Base-by-base conservation (phyloP, 2,113 vertebrate species). In the Mus musculus region DNA sequence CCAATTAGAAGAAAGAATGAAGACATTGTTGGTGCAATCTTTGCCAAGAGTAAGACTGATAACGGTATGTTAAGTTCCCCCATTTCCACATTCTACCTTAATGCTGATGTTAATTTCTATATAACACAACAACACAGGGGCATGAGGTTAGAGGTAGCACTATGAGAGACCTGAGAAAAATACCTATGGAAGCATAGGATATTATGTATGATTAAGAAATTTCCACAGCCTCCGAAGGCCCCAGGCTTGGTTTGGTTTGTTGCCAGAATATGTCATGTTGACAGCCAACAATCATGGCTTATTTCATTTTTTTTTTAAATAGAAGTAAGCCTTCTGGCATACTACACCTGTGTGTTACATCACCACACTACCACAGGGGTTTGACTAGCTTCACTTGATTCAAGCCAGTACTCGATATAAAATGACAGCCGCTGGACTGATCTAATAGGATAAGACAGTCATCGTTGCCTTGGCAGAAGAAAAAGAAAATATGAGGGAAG, bases 161-260 rank as follows among this genome's bases (percentile, higher is more conserved):
- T 89, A 75, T 17, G 82, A 39, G 36, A 96, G 42, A 90, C 39
- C 54, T 94, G 61, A 77, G 69, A 91, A 93, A 97, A 95, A 3
- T 30, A 89, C 49, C 75, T 90, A 65, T 13, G 17, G 17, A 82
- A 97, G 61, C 30, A 88, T 56, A 94, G 67, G 36, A 36, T 91
- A 84, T 76, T 93, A 96, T 92, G 96, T 91, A 96, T 93, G 97
- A 97, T 95, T 96, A 96, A 96, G 95, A 96, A 95, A 82, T 92
- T 95, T 93, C 33, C 86, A 96, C 71, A 94, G 90, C 52, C 72
- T 97, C 39, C 2, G 88, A 97, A 81, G 89, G 93, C 90, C 93
- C 71, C 88, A 97, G 92, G 92, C 81, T 82, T 96, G 80, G 93
- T 93, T 97, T 97, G 93, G 90, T 97, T 95, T 94, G 93, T 46